Conservation (phyloP, 2,888 invertebrate genomes). For the Belgica antarctica region DNA sequence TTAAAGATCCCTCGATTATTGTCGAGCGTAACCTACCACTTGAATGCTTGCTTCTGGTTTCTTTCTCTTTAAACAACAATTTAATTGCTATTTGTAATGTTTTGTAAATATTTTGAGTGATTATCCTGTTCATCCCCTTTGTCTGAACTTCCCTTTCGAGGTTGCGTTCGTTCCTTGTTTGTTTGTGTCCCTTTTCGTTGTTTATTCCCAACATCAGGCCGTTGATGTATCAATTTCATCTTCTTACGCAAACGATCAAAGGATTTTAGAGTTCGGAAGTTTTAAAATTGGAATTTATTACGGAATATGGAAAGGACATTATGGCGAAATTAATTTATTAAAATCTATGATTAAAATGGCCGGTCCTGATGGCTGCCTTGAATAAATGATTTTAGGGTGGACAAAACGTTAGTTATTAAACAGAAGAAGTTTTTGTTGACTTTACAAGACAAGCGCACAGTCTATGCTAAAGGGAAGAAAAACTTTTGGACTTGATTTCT, state of each 20-base stretch:
- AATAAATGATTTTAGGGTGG: too few species aligned
- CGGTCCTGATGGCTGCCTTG: too few species aligned
- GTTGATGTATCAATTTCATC: constrained; percentile 33
- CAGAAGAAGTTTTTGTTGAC: too few species aligned
- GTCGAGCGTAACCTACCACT: constrained; percentile 24
- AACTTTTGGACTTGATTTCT: too few species aligned
- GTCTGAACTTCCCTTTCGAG: neutral
- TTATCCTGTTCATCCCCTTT: constrained; percentile 31
- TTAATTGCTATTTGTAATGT: constrained; percentile 33
- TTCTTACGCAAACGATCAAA: neutral
- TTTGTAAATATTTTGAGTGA: constrained; percentile 39
- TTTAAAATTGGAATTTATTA: constrained; percentile 24
- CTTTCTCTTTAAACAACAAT: constrained; percentile 27
- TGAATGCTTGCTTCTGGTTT: neutral
- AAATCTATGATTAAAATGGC: neutral
- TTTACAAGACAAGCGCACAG: too few species aligned
- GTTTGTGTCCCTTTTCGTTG: neutral
- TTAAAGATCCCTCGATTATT: constrained; percentile 18
- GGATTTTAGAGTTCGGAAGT: neutral
- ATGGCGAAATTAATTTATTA: constrained; percentile 22
- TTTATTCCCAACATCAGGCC: neutral
- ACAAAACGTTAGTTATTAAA: too few species aligned
- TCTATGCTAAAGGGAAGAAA: too few species aligned
- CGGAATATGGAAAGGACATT: constrained; percentile 9
- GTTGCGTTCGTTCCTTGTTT: constrained; percentile 10